Percentiles rank a stretch among this genome's conserved stretches.
Conservation (phyloP, 2,888 invertebrate genomes). For the Xanthia togata region DNA sequence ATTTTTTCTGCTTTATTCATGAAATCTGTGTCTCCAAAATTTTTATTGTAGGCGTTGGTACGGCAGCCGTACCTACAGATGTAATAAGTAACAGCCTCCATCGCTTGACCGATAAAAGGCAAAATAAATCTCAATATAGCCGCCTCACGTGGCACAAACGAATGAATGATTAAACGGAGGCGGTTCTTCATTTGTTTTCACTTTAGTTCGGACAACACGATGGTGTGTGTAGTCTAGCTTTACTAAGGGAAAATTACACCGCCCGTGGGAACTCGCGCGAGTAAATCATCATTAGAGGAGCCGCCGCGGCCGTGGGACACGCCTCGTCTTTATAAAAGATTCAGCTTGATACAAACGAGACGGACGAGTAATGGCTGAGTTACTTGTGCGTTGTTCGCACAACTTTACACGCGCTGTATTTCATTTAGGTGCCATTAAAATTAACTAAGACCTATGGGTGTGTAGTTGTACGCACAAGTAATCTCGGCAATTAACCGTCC, state of each 20-base stretch:
- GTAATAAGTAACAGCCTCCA: constrained; percentile 62
- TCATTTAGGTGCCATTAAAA: constrained; percentile 69
- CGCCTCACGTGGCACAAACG: constrained; percentile 75
- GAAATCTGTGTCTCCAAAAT: constrained; percentile 2
- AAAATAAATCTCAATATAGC: constrained; percentile 86
- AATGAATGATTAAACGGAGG: constrained; percentile 88
- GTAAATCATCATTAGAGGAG: constrained; percentile 88
- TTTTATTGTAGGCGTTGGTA: constrained; percentile 2
- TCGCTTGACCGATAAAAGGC: constrained; percentile 78
- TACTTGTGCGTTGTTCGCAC: constrained; percentile 66
- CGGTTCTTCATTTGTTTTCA: constrained; percentile 89
- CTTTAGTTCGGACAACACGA: constrained; percentile 83
- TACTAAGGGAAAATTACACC: constrained; percentile 87
- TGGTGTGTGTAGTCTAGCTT: constrained; percentile 75
- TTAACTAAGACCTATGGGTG: constrained; percentile 66
- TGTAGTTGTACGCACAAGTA: constrained; percentile 56
- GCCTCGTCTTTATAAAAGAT: constrained; percentile 88
- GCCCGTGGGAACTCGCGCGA: constrained; percentile 83
- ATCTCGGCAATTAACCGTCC: constrained; percentile 59
- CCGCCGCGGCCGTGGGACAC: constrained; percentile 78
- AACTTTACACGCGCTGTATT: constrained; percentile 66
- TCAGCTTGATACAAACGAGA: constrained; percentile 87
- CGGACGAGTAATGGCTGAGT: constrained; percentile 78
- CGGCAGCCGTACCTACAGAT: constrained; percentile 14
- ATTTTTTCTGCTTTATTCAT: constrained; percentile 5